These are phyloP conservation scores for Cheilosia grossa DNA, from an alignment of 2,888 invertebrate genomes.

Conservation along the genomic window DNA sequence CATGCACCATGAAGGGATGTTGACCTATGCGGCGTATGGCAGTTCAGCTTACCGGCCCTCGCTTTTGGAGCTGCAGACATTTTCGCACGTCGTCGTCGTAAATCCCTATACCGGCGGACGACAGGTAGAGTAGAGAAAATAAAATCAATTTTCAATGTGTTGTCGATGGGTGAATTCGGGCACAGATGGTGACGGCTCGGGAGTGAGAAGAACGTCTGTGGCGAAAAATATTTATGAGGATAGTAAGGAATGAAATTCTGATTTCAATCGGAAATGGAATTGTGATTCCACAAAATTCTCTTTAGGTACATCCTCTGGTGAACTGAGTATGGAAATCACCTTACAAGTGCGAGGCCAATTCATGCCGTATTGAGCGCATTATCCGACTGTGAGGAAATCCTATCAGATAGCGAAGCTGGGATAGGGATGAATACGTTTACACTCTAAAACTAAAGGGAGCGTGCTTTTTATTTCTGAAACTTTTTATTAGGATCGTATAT, in stretches of 20 bases:
- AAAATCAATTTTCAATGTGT: slow-evolving; percentile 55
- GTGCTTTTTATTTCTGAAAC: too few relatives aligned
- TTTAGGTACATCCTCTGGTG: too few relatives aligned
- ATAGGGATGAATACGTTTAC: too few relatives aligned
- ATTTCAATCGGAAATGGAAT: slow-evolving; percentile 44
- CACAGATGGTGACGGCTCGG: slow-evolving; percentile 7
- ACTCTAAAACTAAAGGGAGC: too few relatives aligned
- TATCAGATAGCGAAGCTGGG: too few relatives aligned
- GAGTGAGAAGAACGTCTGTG: slow-evolving; percentile 12
- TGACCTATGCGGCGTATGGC: slow-evolving; percentile 31
- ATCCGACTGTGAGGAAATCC: too few relatives aligned
- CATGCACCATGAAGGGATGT: slow-evolving; percentile 53
- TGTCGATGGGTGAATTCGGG: slow-evolving; percentile 36
- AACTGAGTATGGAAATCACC: too few relatives aligned
- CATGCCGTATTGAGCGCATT: too few relatives aligned
- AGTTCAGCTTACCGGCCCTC: background rate
- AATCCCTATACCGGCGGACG: slow-evolving; percentile 39
- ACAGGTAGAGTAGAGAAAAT: slow-evolving; percentile 38
- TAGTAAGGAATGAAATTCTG: slow-evolving; percentile 40
- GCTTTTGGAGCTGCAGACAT: slow-evolving; percentile 36
- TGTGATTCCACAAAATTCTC: slow-evolving; percentile 14
- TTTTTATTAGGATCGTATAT: too few relatives aligned
- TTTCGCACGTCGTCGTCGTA: slow-evolving; percentile 58
- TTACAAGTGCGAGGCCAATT: too few relatives aligned
- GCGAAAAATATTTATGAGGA: slow-evolving; percentile 56